phyloP scores from a whole-genome alignment of 1,140 invertebrate genomes.

The Drosophila truncata region DNA sequence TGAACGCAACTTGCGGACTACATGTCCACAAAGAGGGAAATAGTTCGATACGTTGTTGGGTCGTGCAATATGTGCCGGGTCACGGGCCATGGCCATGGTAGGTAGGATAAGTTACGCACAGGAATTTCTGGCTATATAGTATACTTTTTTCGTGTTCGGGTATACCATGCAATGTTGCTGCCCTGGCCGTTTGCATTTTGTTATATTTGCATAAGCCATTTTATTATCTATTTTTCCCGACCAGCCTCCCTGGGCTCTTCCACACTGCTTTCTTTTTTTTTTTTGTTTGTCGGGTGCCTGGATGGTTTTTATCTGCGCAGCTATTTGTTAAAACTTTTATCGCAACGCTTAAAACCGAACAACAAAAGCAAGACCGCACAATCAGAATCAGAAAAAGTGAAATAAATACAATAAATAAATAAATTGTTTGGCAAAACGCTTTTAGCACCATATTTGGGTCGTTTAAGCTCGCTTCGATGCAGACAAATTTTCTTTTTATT shows the following conservation, averaged over 20 bases:
- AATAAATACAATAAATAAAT: slow-evolving; percentile 64
- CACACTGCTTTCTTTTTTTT: slow-evolving; percentile 11
- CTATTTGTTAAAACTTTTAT: slow-evolving; percentile 84
- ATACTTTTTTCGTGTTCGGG: slow-evolving; percentile 1
- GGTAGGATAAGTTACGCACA: slow-evolving; percentile 44
- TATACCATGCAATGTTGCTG: slow-evolving; percentile 36
- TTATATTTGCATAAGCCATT: slow-evolving; percentile 78
- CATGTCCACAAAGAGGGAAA: slow-evolving; percentile 7
- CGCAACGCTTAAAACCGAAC: slow-evolving; percentile 70
- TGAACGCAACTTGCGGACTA: slow-evolving; percentile 26
- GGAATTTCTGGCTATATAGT: slow-evolving; percentile 41
- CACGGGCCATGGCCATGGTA: slow-evolving; percentile 10
- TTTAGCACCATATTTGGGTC: slow-evolving; percentile 66
- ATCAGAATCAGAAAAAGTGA: slow-evolving; percentile 49
- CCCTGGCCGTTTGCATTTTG: slow-evolving; percentile 50
- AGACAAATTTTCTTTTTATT: slow-evolving; percentile 9
- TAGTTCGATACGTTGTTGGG: slow-evolving; percentile 16
- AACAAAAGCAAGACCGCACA: slow-evolving; percentile 34
- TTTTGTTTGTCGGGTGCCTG: slow-evolving; percentile 28
- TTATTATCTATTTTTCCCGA: slow-evolving; percentile 69
- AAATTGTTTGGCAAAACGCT: slow-evolving; percentile 68
- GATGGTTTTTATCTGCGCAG: slow-evolving; percentile 67
- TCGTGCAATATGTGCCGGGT: slow-evolving; percentile 35
- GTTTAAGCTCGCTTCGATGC: slow-evolving; percentile 20
- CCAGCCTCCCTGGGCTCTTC: slow-evolving; percentile 15